A percentile compares a stretch with the other conserved stretches of the same genome.
phyloP scores from a whole-genome alignment of 2,797 vertebrate genomes.

The Pangasius sanitwongsei region DNA sequence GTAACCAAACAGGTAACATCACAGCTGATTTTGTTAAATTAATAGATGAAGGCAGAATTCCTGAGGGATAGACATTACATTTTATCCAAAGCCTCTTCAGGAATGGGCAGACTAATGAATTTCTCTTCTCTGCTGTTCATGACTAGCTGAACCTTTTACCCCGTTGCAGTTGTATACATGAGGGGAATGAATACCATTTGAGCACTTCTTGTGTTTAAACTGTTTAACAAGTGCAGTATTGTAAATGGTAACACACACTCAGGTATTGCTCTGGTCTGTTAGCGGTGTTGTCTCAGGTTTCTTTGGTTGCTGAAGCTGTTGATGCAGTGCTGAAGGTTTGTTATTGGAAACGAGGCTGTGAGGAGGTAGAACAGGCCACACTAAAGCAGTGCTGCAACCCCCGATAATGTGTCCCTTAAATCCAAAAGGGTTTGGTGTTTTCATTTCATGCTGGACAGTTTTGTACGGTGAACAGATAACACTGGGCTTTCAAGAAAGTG shows the following conservation, averaged over 20 bases:
- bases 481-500: not conserved
- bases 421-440: not conserved
- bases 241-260: not conserved
- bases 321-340: conserved; percentile 40
- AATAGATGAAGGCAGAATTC: not conserved
- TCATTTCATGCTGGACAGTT: not conserved
- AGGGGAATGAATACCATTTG: not conserved
- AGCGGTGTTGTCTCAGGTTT: conserved; percentile 6
- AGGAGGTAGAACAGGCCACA: not conserved
- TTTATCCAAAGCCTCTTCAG: not conserved
- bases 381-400: not conserved
- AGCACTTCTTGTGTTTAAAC: not conserved
- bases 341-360: conserved; percentile 45
- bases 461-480: not conserved
- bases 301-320: conserved; percentile 23
- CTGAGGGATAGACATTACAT: not conserved
- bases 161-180: not conserved
- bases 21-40: not conserved
- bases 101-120: not conserved
- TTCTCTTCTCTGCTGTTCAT: not conserved
- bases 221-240: not conserved
- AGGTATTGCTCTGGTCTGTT: not conserved
- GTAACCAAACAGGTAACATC: not conserved
- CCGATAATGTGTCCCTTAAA: not conserved
- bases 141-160: not conserved